phyloP scores from a whole-genome alignment of 2,888 invertebrate genomes.

The Crioceris asparagi region DNA sequence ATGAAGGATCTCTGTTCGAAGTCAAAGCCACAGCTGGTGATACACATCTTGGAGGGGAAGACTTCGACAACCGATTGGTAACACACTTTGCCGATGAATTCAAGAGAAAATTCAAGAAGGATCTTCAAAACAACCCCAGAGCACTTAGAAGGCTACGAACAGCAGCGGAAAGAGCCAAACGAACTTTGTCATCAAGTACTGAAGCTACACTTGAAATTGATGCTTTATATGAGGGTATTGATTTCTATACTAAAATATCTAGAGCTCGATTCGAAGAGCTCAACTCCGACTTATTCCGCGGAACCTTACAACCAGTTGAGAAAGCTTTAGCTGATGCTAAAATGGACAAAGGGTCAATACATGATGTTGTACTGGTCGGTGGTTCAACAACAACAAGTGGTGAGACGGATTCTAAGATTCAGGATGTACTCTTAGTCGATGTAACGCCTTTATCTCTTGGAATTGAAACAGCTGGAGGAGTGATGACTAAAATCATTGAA shows the following conservation, averaged over 20 bases:
- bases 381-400: slow-evolving; percentile 51
- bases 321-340: slow-evolving; percentile 68
- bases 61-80: slow-evolving; percentile 49
- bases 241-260: slow-evolving; percentile 63
- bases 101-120: slow-evolving; percentile 59
- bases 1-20: slow-evolving; percentile 73
- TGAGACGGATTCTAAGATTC: slow-evolving; percentile 55
- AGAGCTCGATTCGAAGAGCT: slow-evolving; percentile 69
- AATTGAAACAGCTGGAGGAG: slow-evolving; percentile 71
- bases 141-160: slow-evolving; percentile 60
- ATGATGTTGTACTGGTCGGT: slow-evolving; percentile 73
- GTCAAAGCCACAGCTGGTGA: slow-evolving; percentile 77
- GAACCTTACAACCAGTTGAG: slow-evolving; percentile 55
- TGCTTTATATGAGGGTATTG: slow-evolving; percentile 61
- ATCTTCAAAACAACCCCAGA: slow-evolving; percentile 47
- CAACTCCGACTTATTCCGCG: slow-evolving; percentile 57
- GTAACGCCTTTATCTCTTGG: slow-evolving; percentile 60
- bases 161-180: slow-evolving; percentile 70
- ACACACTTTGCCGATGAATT: slow-evolving; percentile 55
- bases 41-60: slow-evolving; percentile 72
- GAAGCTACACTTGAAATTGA: slow-evolving; percentile 69
- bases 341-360: slow-evolving; percentile 62
- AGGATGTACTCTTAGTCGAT: slow-evolving; percentile 60
- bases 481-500: slow-evolving; percentile 55
- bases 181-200: slow-evolving; percentile 65